Base-by-base conservation (phyloP, 92 coral and sea anemone genomes). In the Diadumene lineata region DNA sequence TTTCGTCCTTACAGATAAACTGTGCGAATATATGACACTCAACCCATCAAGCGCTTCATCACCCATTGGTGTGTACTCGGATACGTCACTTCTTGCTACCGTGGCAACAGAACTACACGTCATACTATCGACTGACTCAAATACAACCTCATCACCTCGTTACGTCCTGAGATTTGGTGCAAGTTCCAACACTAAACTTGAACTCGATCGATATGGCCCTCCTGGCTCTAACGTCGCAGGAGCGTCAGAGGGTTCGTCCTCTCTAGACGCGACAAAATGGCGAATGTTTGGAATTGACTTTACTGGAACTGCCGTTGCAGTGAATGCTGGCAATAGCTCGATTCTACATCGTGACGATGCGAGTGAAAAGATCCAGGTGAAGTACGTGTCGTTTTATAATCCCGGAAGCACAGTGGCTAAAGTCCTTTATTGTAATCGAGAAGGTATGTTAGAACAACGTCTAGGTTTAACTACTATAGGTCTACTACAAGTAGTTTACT, bases 231-330 rank as follows among this genome's bases (percentile, higher is more conserved):
- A 53, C 58, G 2, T 2, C 13, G 55, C 60, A 10, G 63, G 55
- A 11, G 77, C 57, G 22, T 19, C 75, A 1, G 66, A 61, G 50
- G 48, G 34, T 25, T 17, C 50, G 18, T 28, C 6, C 0, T 25
- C 50, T 3, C 13, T 60, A 31, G 55, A 28, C n/a, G 22, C 64
- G 8, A 23, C 24, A 1, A 66, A 60, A 30, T 84, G 84, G 84
- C 70, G 73, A 64, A 67, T 76, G 65, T 69, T 85, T 67, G 62
- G 85, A 55, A 38, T 85, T 26, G 85, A 85, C 46, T 85, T 79
- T 73, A 72, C 79, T 46, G 44, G 73, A 10, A 68, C 72, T 31
- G 56, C 50, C 23, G 62, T 85, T 0, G 73, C 57, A 22, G 56
- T 85, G 43, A 79, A 72, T 31, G 31, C 68, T 21, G 89, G 89